Base-by-base conservation (phyloP, 2,888 invertebrate genomes). In the Bugulina stolonifera region DNA sequence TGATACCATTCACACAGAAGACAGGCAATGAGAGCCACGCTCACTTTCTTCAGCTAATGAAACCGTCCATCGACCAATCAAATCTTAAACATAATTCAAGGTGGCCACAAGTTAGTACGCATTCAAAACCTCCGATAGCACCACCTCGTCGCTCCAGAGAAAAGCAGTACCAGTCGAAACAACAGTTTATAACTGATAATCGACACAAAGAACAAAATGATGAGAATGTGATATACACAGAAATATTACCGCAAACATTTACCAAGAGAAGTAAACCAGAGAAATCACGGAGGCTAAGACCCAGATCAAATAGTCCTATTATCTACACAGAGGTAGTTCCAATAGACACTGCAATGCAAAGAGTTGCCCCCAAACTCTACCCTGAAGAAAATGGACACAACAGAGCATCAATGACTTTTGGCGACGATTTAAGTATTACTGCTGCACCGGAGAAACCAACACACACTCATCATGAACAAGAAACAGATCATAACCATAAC, bases 201-300 rank as follows among this genome's bases (percentile, higher is more conserved):
- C n/a, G n/a, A n/a, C n/a, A n/a, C n/a, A n/a, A n/a, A n/a, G n/a
- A n/a, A n/a, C n/a, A n/a, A n/a, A 43, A 43, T 43, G 64, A 64
- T 32, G 64, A 64, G 3, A 34, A 27, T 64, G 34, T 64, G n/a
- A 34, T 64, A 25, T 64, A 64, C n/a, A 64, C 64, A 64, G 64
- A 64, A 32, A 64, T 64, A 14, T 14, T 14, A 29, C 64, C 64
- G 14, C 32, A 64, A 27, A 32, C 32, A 14, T 27, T n/a, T 29
- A 64, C 25, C n/a, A 32, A 32, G 2, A 27, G 64, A 64, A 27
- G 14, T 3, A 27, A 27, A 27, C 27, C 27, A 64, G 43, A 43
- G 5, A 43, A 43, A 43, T 14, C 14, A 14, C 22, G 25, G 14
- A 32, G 2, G 34, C 10, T 64, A 18, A 64, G 64, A n/a, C 32